These are phyloP conservation scores for Paratrypauchen microcephalus DNA, from an alignment of 2,797 vertebrate genomes.

Conservation along the genomic window DNA sequence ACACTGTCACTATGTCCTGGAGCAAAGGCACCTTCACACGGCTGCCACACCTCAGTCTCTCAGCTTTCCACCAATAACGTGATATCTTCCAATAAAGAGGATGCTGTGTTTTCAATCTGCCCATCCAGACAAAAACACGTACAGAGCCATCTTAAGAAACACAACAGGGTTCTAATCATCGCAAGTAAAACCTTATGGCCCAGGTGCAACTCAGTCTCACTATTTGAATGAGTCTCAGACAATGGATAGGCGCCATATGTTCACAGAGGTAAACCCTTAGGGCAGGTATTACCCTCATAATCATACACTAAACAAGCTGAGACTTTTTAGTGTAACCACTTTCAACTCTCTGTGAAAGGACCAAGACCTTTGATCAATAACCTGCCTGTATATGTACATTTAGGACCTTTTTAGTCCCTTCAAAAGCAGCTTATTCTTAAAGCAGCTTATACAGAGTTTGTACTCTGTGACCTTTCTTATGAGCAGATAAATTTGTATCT, in stretches of 20 bases:
- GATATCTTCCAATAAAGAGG: constrained; percentile 44
- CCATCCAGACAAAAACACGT: constrained; percentile 37
- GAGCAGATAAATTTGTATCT: not conserved
- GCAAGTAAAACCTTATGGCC: constrained; percentile 61
- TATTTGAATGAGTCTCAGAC: constrained; percentile 62
- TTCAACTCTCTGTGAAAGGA: constrained; percentile 60
- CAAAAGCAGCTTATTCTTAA: constrained; percentile 20
- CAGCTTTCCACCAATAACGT: constrained; percentile 35
- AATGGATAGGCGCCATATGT: constrained; percentile 60
- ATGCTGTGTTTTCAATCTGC: constrained; percentile 43
- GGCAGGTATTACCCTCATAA: constrained; percentile 73
- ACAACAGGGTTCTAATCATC: constrained; percentile 65
- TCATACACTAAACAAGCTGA: constrained; percentile 60
- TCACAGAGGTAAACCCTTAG: constrained; percentile 53
- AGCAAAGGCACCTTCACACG: constrained; percentile 49
- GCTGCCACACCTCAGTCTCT: constrained; percentile 36
- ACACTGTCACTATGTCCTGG: constrained; percentile 37
- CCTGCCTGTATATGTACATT: constrained; percentile 39
- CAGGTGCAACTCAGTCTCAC: constrained; percentile 67
- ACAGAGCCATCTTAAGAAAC: constrained; percentile 35
- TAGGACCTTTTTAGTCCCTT: not conserved
- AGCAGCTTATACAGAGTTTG: constrained; percentile 20
- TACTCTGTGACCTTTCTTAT: constrained; percentile 34
- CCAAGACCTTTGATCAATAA: constrained; percentile 59
- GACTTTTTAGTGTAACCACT: constrained; percentile 50